Conservation (phyloP, 2,797 vertebrate genomes). For the Natrix natrix region DNA sequence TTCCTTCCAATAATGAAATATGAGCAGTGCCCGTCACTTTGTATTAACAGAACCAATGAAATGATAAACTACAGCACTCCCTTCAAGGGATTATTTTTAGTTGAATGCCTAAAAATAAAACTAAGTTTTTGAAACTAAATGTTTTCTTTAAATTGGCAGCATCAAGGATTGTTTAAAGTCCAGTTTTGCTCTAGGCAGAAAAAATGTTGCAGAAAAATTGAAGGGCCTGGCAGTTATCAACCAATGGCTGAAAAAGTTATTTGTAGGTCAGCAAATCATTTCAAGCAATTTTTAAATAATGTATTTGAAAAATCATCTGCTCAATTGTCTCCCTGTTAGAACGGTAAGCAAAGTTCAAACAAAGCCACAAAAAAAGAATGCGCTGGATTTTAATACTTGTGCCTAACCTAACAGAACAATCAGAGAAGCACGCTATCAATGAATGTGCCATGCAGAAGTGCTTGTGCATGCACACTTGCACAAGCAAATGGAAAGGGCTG, state of each 20-base stretch:
- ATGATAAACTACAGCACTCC: slow-evolving; percentile 13
- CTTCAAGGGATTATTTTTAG: slow-evolving; percentile 24
- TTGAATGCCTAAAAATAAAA: slow-evolving; percentile 46
- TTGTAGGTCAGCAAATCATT: neutral
- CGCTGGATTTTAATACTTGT: neutral
- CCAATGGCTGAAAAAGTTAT: neutral
- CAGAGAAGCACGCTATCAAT: neutral
- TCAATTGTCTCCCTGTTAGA: neutral
- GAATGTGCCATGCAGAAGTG: neutral
- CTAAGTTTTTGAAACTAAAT: slow-evolving; percentile 42
- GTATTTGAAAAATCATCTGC: neutral
- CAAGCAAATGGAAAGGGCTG: neutral
- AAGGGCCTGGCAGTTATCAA: neutral
- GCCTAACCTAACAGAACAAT: neutral
- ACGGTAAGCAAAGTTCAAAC: neutral
- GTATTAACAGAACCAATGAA: slow-evolving; percentile 8
- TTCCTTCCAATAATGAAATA: slow-evolving; percentile 24
- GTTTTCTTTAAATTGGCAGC: slow-evolving; percentile 43
- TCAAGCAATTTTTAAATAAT: neutral
- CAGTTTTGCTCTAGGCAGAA: slow-evolving; percentile 17
- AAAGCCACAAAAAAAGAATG: neutral
- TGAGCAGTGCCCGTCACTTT: neutral
- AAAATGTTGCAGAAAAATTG: neutral
- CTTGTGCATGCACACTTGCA: neutral
- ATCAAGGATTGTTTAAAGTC: slow-evolving; percentile 10